These are phyloP conservation scores for Liodrosophila aerea DNA, from an alignment of 2,888 invertebrate species.

Conservation along the genomic window DNA sequence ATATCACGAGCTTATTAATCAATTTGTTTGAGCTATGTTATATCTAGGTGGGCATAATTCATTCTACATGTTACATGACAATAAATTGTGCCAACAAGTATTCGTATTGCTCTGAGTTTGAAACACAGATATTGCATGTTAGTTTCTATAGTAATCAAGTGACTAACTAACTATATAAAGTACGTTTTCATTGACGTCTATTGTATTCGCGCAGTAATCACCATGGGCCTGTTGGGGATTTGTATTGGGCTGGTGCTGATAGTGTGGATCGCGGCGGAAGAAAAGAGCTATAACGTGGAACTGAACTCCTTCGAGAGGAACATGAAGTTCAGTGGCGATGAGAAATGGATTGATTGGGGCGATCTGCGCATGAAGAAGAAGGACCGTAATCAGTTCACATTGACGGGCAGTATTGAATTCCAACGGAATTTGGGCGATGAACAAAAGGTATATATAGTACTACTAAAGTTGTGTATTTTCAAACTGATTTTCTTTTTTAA, in stretches of 20 bases:
- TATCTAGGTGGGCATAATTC: no score
- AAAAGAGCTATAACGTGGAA: constrained; percentile 64
- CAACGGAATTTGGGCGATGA: constrained; percentile 67
- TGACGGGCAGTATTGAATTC: constrained; percentile 63
- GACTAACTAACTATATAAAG: no score
- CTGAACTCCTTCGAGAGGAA: constrained; percentile 65
- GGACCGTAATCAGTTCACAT: constrained; percentile 60
- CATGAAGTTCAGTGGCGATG: constrained; percentile 51
- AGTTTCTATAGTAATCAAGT: no score
- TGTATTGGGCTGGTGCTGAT: constrained; percentile 36
- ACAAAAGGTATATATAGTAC: constrained; percentile 51
- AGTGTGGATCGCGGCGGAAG: constrained; percentile 26
- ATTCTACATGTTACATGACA: no score
- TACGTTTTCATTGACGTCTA: no score
- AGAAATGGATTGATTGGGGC: constrained; percentile 70
- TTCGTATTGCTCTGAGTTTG: no score
- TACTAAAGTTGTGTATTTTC: background rate
- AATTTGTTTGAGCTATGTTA: no score
- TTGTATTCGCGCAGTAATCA: no score
- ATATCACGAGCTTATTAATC: no score
- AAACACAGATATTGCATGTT: no score
- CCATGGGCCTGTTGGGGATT: constrained; percentile 22
- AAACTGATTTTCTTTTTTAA: no score
- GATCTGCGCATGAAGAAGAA: constrained; percentile 69
- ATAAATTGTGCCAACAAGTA: no score